A percentile compares a stretch with the other conserved stretches of the same genome.
These are phyloP conservation scores for Osmerus eperlanus DNA, from an alignment of 2,113 vertebrate species.

Conservation along the genomic window DNA sequence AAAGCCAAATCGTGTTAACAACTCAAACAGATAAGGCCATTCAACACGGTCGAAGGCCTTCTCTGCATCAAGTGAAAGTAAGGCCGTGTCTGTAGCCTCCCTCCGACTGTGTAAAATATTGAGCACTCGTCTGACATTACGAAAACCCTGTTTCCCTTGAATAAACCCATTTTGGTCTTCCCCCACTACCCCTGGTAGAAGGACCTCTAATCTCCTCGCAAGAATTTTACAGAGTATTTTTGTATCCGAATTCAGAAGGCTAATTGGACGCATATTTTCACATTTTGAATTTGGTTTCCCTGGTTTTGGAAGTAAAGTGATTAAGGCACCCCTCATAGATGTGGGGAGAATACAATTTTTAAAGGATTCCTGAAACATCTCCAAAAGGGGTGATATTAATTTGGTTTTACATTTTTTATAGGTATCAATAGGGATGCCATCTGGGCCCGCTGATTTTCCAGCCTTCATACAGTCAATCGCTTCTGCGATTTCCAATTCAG, in stretches of 20 bases:
- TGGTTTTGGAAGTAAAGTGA: background rate
- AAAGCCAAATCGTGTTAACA: background rate
- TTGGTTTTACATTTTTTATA: background rate
- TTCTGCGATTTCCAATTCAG: background rate
- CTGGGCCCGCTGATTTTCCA: background rate
- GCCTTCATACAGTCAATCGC: background rate
- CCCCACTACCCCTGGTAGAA: background rate
- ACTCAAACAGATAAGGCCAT: no score
- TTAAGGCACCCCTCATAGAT: background rate
- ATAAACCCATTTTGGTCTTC: constrained; percentile 34
- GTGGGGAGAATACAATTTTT: background rate
- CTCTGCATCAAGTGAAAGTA: no score
- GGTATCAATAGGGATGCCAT: background rate
- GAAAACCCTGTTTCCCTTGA: constrained; percentile 11
- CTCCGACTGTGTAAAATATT: no score
- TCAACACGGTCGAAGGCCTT: no score
- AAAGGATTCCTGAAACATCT: constrained; percentile 4
- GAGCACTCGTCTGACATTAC: background rate
- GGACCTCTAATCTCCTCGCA: background rate
- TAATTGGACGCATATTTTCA: constrained; percentile 13
- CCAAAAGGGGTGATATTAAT: background rate
- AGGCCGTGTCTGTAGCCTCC: no score
- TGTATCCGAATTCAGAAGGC: background rate
- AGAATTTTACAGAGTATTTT: background rate
- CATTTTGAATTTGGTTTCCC: background rate